phyloP scores from a whole-genome alignment of 2,888 invertebrate genomes.

The Leptura quadrifasciata region DNA sequence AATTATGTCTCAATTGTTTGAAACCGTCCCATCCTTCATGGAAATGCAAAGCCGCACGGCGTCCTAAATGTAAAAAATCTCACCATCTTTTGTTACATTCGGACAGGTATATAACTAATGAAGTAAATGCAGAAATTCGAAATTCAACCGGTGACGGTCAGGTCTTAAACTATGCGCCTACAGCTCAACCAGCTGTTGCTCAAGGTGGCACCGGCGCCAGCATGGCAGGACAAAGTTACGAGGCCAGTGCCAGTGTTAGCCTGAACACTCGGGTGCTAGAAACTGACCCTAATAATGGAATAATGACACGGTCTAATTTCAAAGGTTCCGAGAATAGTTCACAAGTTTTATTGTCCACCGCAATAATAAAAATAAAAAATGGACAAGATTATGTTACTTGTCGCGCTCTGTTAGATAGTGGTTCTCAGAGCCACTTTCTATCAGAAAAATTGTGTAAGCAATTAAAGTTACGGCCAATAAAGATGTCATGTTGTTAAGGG shows the following conservation, averaged over 20 bases:
- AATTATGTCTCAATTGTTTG: not conserved
- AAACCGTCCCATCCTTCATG: no score
- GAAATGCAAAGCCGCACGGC: not conserved
- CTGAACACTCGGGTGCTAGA: not conserved
- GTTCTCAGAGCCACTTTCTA: not conserved
- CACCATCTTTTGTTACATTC: not conserved
- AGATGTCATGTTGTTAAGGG: slow-evolving; percentile 6
- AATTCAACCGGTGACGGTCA: not conserved
- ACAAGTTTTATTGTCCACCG: not conserved
- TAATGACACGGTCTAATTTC: not conserved
- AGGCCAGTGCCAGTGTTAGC: not conserved
- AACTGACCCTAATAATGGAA: not conserved
- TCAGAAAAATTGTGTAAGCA: not conserved
- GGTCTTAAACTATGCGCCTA: not conserved
- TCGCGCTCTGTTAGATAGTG: not conserved
- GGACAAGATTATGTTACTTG: not conserved
- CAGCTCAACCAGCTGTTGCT: not conserved
- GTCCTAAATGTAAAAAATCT: not conserved
- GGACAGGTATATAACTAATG: not conserved
- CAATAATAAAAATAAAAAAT: not conserved
- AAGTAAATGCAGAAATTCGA: not conserved
- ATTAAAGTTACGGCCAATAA: not conserved
- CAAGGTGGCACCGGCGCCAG: no score
- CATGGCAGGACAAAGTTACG: not conserved
- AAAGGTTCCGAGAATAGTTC: not conserved